phyloP scores from a whole-genome alignment of 2,797 vertebrate species.

The Lophius americanus region DNA sequence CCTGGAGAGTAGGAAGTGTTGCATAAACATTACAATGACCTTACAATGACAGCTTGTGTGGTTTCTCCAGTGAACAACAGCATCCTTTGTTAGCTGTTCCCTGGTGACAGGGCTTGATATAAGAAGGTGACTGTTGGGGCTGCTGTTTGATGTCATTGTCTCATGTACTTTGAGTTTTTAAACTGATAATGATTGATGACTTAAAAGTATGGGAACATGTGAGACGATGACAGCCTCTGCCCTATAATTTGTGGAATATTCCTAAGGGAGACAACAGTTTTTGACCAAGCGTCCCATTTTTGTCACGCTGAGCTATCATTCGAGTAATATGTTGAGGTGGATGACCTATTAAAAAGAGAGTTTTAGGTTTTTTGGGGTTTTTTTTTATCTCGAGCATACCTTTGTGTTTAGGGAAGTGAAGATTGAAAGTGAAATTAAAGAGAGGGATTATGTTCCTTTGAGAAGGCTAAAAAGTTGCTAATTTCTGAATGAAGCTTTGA shows the following conservation, averaged over 20 bases:
- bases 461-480: conserved; percentile 27
- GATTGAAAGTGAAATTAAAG: conserved; percentile 55
- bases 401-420: conserved; percentile 37
- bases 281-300: conserved; percentile 22
- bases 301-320: conserved; percentile 15
- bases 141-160: conserved; percentile 57
- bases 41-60: conserved; percentile 46
- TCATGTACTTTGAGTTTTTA: conserved; percentile 22
- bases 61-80: conserved; percentile 57
- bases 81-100: conserved; percentile 66
- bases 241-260: conserved; percentile 6
- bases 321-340: background rate
- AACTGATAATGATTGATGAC: conserved; percentile 19
- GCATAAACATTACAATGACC: conserved; percentile 59
- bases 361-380: too few relatives aligned
- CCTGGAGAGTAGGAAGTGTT: conserved; percentile 45
- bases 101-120: conserved; percentile 36
- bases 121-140: conserved; percentile 46
- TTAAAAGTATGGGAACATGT: conserved; percentile 8
- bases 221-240: background rate
- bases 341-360: background rate
- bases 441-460: conserved; percentile 65
- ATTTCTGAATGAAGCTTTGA: conserved; percentile 63
- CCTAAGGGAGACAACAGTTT: conserved; percentile 37
- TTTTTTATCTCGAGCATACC: conserved; percentile 28